Base-by-base conservation (phyloP, 2,113 vertebrate species). In the Lepus europaeus region DNA sequence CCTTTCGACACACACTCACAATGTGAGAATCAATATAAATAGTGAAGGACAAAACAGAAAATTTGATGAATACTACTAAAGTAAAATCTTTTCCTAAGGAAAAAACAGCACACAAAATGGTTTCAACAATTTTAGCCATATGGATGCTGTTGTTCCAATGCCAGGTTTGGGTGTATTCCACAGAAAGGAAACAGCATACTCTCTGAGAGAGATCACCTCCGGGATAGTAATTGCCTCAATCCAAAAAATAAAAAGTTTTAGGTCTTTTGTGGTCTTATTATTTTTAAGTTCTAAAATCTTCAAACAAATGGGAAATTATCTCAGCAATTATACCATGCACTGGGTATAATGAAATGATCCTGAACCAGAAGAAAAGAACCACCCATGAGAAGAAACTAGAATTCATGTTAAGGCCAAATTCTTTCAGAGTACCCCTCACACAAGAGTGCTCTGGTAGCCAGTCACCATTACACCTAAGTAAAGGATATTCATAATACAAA, bases 251-350 rank as follows among this genome's bases (percentile, higher is more conserved):
- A 92, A 36, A 89, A 70, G 56, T 92, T 90, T 91, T 74, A 64
- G 87, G 45, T 91, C 53, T 90, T 97, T 29, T 70, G 6, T 96
- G 29, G 59, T 36, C 78, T 45, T 94, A 33, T 25, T 77, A 82
- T 76, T 90, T 94, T 94, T 92, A 90, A 86, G 63, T 77, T 94
- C 63, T 94, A 95, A 96, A 90, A 11, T 63, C 29, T 95, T 89
- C 74, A 93, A 92, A 63, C 19, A 92, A 95, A 74, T 61, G 82
- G n/a, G 9, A 93, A 93, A 74, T 51, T 3, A 29, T 70, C 59
- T 79, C 16, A 88, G 90, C 87, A 93, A 61, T 88, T 79, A 89
- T 19, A 87, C 29, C 29, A 82, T 78, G 70, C 33, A 79, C n/a
- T 86, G 17, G 33, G 11, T 56, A 0, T 66, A 8, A 23, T 19